Conservation (phyloP, 2,888 invertebrate species). For the Eupithecia insigniata region DNA sequence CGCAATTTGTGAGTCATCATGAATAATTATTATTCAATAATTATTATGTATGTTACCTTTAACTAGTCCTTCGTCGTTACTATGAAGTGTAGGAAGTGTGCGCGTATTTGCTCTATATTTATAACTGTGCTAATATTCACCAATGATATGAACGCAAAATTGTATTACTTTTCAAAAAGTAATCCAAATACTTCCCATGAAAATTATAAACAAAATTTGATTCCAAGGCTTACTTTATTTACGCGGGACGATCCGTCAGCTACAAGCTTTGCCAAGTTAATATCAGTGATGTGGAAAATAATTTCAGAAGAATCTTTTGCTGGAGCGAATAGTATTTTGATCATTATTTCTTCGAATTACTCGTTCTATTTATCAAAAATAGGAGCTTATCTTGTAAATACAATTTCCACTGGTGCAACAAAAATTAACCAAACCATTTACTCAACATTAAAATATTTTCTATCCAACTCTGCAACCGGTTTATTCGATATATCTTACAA, state of each 20-base stretch:
- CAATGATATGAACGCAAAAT: background rate
- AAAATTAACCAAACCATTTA: background rate
- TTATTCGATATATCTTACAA: background rate
- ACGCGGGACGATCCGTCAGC: background rate
- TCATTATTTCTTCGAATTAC: background rate
- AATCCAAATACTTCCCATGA: background rate
- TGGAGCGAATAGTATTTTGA: background rate
- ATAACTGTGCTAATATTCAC: background rate
- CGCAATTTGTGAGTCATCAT: no score
- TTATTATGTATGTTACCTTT: background rate
- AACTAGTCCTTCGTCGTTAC: background rate
- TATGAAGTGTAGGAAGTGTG: conserved; percentile 3
- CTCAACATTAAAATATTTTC: background rate
- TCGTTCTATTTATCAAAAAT: background rate
- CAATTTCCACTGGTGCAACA: background rate
- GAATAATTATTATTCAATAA: background rate
- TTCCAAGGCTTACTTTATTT: background rate
- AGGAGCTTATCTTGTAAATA: no score
- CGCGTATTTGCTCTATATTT: background rate
- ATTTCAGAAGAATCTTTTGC: background rate
- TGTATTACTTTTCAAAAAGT: background rate
- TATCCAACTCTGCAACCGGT: background rate
- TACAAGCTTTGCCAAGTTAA: background rate
- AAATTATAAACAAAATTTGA: background rate
- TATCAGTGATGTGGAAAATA: background rate